Evolutionary conservation across 2,113 vertebrate species (phyloP).

Genomic region (Passer montanus): DNA sequence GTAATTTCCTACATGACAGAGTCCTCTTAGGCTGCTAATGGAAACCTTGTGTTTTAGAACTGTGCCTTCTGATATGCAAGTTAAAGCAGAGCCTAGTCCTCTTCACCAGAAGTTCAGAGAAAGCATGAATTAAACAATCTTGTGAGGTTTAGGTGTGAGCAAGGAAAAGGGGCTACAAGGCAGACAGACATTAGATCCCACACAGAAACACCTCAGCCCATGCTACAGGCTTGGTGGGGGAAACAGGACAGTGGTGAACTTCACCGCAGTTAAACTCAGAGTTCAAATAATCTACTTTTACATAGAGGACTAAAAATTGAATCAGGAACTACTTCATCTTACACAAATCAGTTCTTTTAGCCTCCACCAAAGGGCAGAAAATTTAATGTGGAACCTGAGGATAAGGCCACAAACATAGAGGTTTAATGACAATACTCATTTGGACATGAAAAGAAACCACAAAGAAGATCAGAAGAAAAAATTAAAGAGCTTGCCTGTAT

Average conservation of each 20-base stretch:
- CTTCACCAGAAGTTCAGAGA: background rate
- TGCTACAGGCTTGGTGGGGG: background rate
- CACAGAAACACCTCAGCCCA: background rate
- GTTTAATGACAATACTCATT: background rate
- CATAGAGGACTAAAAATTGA: background rate
- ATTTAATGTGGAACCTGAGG: background rate
- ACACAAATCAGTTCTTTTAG: background rate
- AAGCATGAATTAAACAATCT: background rate
- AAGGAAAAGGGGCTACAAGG: background rate
- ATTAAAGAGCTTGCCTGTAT: constrained; percentile 74
- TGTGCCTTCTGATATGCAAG: background rate
- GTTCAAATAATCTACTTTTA: background rate
- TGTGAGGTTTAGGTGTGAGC: background rate
- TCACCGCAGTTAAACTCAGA: background rate
- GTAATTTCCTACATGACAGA: background rate
- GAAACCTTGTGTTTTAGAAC: background rate
- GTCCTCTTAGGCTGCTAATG: background rate
- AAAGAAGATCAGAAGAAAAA: background rate
- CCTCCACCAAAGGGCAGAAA: background rate
- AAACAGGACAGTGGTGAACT: fast-evolving
- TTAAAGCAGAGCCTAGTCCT: background rate
- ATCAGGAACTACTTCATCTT: background rate
- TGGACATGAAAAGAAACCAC: background rate
- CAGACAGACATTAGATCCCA: background rate
- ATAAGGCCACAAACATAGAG: background rate